These are phyloP conservation scores for Cossypha polioptera DNA, from an alignment of 2,797 vertebrate species.

Conservation along the genomic window DNA sequence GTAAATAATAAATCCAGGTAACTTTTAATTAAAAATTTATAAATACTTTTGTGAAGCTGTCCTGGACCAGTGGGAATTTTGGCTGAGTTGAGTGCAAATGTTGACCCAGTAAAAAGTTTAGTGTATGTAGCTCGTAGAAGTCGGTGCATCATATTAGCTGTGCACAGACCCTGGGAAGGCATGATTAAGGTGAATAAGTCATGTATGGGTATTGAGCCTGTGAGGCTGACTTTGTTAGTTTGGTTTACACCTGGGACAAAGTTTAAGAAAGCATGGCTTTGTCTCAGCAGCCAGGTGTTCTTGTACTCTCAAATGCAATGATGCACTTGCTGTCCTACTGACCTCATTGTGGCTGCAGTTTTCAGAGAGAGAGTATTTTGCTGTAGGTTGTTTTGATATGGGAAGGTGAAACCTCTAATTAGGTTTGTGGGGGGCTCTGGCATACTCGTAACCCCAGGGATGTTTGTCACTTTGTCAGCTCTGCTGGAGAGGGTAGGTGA, in stretches of 20 bases:
- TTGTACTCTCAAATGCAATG: background rate
- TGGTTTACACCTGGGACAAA: background rate
- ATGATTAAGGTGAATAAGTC: background rate
- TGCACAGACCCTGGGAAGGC: background rate
- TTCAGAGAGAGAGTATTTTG: background rate
- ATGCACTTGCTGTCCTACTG: background rate
- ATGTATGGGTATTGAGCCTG: background rate
- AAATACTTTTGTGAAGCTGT: background rate
- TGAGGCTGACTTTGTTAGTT: background rate
- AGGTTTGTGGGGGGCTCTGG: background rate
- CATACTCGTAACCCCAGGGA: rapidly evolving
- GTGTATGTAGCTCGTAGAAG: background rate
- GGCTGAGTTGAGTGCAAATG: background rate
- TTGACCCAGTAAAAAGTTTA: background rate
- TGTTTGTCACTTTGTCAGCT: background rate
- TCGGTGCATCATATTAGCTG: background rate
- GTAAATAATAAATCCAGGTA: background rate
- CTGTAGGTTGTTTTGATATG: background rate
- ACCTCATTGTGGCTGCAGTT: background rate
- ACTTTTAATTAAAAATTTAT: background rate
- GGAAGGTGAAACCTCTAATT: background rate
- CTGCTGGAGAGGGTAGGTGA: background rate
- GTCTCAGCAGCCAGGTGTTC: background rate
- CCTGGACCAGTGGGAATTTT: background rate
- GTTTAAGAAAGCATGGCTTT: background rate